These are phyloP conservation scores for Bombus terrestris DNA, from an alignment of 1,140 invertebrate species.

Conservation along the genomic window DNA sequence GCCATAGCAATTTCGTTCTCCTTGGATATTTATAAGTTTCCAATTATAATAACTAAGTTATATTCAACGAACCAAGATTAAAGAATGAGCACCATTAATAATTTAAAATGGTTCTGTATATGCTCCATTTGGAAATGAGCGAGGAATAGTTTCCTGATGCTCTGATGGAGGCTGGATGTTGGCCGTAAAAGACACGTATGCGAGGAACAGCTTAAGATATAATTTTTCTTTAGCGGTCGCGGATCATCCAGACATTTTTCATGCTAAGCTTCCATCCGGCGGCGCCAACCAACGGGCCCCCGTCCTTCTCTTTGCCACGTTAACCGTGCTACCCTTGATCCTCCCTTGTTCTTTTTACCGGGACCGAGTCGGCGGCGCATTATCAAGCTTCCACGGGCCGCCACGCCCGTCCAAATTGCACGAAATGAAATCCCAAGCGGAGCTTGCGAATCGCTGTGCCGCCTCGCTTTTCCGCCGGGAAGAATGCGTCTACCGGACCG, in stretches of 20 bases:
- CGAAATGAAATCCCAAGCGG: conserved; percentile 68
- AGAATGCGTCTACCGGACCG: conserved; percentile 59
- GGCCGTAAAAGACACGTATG: conserved; percentile 21
- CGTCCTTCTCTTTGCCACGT: conserved; percentile 42
- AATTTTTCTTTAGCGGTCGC: conserved; percentile 71
- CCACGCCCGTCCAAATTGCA: conserved; percentile 63
- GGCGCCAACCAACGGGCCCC: conserved; percentile 45
- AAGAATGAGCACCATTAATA: background rate
- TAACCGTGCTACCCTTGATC: conserved; percentile 29
- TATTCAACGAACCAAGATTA: background rate
- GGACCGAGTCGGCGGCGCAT: conserved; percentile 51
- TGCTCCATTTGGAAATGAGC: background rate
- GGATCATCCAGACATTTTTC: conserved; percentile 76
- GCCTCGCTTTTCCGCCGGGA: conserved; percentile 41
- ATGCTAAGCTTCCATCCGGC: conserved; percentile 71
- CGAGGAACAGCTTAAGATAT: conserved; percentile 53
- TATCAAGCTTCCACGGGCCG: conserved; percentile 64
- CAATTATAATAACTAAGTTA: too few relatives aligned
- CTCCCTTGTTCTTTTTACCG: conserved; percentile 50
- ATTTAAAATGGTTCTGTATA: background rate
- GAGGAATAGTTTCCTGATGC: background rate
- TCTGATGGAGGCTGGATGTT: background rate
- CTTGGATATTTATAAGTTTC: too few relatives aligned
- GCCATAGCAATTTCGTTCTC: too few relatives aligned
- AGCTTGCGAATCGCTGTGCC: conserved; percentile 40